Base-by-base conservation (phyloP, 2,797 vertebrate genomes). In the Bradypodion ventrale region DNA sequence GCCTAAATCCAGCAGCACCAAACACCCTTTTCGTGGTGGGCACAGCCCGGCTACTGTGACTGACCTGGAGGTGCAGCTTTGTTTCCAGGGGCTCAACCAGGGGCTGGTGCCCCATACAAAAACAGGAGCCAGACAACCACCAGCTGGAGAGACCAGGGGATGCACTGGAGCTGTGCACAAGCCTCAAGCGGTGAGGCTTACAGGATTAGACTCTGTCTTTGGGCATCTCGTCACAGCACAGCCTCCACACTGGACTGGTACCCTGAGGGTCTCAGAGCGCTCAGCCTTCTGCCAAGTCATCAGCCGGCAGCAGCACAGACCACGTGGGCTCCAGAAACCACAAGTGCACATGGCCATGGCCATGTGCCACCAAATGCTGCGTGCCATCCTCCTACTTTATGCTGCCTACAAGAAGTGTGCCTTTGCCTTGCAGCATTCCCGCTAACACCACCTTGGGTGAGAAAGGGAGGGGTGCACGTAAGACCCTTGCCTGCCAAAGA, bases 341-440 rank as follows among this genome's bases (percentile, higher is more conserved):
- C 92, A 94, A 82, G 93, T 93, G 80, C 89, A 92, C 68, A 90
- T 94, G 87, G 92, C 91, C 7, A 85, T 94, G 82, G 90, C 93
- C 13, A 94, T 94, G 93, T 95, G 94, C 81, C 94, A 92, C 27
- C 91, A 93, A 87, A 93, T 95, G 91, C 80, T 95, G 49, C 93
- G 91, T 16, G 90, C 93, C 21, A 94, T 95, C 69, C 92, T 95
- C 29, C 62, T 95, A 83, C 90, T 95, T 37, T 94, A 91, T 25
- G 85, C 92, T 2, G 86, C 89, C 0, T 94, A 93, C 52, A 93
- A 93, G 85, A 93, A 91, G 79, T 90, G 91, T 23, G 92, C 90
- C 65, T 92, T 93, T 32, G 85, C 84, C 63, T 70, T 93, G 73
- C 94, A 91, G 59, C 93, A 91, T 87, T 89, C 90, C 83, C 35